Evolutionary conservation across 2,797 vertebrate genomes (phyloP).

Genomic region (Heliangelus exortis): DNA sequence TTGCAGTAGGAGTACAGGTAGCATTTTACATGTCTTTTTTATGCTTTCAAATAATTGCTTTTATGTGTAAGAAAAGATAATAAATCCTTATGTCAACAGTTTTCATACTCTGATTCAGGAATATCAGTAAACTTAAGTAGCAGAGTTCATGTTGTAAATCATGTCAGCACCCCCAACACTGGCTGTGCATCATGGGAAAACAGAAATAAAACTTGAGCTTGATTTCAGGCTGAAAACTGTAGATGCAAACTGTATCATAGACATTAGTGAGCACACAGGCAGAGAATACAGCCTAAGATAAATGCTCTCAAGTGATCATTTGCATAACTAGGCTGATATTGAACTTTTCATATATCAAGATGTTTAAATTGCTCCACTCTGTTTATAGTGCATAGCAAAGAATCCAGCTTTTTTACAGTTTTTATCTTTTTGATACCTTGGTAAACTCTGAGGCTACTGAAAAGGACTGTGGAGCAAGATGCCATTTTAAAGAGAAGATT

Average conservation of each 20-base stretch:
- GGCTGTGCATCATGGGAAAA: not conserved
- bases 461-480: not conserved
- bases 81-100: not conserved
- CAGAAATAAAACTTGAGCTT: not conserved
- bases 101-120: not conserved
- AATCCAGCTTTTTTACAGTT: not conserved
- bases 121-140: not conserved
- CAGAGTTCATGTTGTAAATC: not conserved
- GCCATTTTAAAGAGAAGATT: not conserved
- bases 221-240: not conserved
- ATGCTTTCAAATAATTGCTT: not conserved
- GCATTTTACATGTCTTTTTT: not conserved
- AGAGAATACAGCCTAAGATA: not conserved
- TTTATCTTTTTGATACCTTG: not conserved
- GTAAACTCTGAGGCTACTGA: not conserved
- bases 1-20: not conserved
- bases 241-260: not conserved
- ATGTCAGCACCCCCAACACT: not conserved
- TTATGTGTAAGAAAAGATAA: not conserved
- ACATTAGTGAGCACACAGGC: not conserved
- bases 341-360: not conserved
- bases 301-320: not conserved
- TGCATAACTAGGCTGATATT: not conserved
- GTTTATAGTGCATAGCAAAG: not conserved
- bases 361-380: not conserved